phyloP scores from a whole-genome alignment of 2,888 invertebrate genomes.

The Ommatoiulus sabulosus region DNA sequence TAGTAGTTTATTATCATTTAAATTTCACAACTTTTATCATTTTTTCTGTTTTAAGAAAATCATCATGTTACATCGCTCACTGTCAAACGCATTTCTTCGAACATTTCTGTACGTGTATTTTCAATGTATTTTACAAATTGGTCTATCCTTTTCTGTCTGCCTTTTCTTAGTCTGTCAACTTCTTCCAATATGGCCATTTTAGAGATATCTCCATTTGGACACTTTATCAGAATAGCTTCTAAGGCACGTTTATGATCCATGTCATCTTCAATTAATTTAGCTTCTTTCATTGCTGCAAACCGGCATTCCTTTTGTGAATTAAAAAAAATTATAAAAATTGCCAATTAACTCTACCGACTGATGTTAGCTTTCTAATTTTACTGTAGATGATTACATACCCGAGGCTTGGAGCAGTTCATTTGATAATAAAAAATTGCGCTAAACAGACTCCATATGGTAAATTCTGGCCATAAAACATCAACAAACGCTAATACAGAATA shows the following conservation, averaged over 20 bases:
- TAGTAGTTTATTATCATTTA: neutral
- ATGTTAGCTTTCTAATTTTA: too few relatives aligned
- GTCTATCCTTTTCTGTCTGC: neutral
- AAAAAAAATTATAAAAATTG: neutral
- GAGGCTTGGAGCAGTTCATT: slow-evolving; percentile 26
- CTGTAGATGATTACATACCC: too few relatives aligned
- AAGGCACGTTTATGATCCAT: neutral
- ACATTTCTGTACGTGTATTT: slow-evolving; percentile 1
- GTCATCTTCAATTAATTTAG: neutral
- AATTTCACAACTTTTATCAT: neutral
- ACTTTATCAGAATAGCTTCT: neutral
- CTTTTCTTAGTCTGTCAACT: neutral
- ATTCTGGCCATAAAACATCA: slow-evolving; percentile 95
- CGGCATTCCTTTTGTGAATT: neutral
- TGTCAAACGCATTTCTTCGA: slow-evolving; percentile 13
- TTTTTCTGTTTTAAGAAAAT: neutral
- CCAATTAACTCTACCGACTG: neutral
- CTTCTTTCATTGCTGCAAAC: neutral
- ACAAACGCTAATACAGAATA: slow-evolving; percentile 88
- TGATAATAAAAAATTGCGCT: slow-evolving; percentile 90
- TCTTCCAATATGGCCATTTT: neutral
- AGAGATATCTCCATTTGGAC: neutral
- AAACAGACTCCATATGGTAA: slow-evolving; percentile 91
- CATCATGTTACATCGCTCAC: neutral
- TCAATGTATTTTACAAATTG: slow-evolving; percentile 18